Evolutionary conservation across 2,888 invertebrate species (phyloP).

Genomic region (Ophion ellenae): DNA sequence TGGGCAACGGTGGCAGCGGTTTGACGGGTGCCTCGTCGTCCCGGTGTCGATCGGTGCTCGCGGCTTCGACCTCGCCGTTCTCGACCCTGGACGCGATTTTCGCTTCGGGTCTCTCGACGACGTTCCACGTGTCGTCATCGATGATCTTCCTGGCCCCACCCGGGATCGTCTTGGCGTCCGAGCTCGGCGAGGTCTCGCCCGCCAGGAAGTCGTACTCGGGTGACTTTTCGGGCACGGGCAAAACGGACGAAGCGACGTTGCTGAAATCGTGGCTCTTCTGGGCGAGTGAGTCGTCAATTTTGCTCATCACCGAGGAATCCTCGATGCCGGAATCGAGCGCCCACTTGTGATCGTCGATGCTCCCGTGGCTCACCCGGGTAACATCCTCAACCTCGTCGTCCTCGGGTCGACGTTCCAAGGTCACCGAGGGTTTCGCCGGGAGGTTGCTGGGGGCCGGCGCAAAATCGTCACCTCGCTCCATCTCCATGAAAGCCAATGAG

Average conservation of each 20-base stretch:
- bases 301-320: constrained; percentile 34
- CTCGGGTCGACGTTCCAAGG: not conserved
- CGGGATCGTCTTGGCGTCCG: constrained; percentile 19
- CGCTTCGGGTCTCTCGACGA: constrained; percentile 67
- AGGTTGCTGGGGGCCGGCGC: not conserved
- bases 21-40: constrained; percentile 76
- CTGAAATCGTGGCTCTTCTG: constrained; percentile 57
- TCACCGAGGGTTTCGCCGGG: not conserved
- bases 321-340: constrained; percentile 18
- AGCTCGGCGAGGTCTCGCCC: constrained; percentile 64
- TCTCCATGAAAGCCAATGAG: constrained; percentile 77
- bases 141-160: constrained; percentile 41
- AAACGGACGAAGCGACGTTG: constrained; percentile 72
- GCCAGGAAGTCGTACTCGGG: constrained; percentile 72
- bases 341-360: constrained; percentile 21
- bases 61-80: not conserved
- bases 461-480: constrained; percentile 67
- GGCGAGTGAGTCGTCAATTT: too few relatives aligned
- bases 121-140: constrained; percentile 71
- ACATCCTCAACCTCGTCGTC: not conserved
- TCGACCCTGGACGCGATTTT: constrained; percentile 33
- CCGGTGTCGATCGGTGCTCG: not conserved
- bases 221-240: constrained; percentile 74
- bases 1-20: constrained; percentile 79
- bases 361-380: constrained; percentile 37